These are phyloP conservation scores for Brachionus asplanchnoidis DNA, from an alignment of 1,140 invertebrate genomes.

Conservation along the genomic window DNA sequence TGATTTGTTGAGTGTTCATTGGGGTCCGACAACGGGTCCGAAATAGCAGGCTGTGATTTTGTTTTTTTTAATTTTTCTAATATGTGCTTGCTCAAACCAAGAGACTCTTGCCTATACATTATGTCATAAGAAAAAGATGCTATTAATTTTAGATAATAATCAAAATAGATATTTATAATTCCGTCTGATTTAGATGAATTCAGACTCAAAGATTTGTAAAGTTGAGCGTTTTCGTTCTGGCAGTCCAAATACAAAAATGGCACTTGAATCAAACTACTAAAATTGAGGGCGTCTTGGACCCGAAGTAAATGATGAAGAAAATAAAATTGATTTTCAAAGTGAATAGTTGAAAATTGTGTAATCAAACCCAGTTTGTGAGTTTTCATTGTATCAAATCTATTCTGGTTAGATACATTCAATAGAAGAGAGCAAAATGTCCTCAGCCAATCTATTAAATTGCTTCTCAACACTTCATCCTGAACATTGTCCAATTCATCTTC, in stretches of 20 bases:
- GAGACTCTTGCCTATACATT: constrained; percentile 21
- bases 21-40: not conserved
- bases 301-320: constrained; percentile 24
- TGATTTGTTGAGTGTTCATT: not conserved
- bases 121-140: constrained; percentile 35
- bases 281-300: not conserved
- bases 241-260: constrained; percentile 6
- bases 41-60: not conserved
- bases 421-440: not conserved
- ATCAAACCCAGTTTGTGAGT: not conserved
- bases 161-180: constrained; percentile 34
- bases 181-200: constrained; percentile 18
- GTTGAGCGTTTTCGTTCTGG: not conserved
- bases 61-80: not conserved
- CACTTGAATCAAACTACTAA: constrained; percentile 33
- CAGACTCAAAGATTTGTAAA: constrained; percentile 6
- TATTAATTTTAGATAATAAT: constrained; percentile 33
- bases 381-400: not conserved
- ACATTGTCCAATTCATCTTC: not conserved
- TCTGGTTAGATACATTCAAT: not conserved
- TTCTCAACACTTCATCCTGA: not conserved
- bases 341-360: not conserved
- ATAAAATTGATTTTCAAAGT: constrained; percentile 39
- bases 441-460: not conserved
- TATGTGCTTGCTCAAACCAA: not conserved